Conservation (phyloP, 1,140 invertebrate genomes). For the Drosophila serrata region DNA sequence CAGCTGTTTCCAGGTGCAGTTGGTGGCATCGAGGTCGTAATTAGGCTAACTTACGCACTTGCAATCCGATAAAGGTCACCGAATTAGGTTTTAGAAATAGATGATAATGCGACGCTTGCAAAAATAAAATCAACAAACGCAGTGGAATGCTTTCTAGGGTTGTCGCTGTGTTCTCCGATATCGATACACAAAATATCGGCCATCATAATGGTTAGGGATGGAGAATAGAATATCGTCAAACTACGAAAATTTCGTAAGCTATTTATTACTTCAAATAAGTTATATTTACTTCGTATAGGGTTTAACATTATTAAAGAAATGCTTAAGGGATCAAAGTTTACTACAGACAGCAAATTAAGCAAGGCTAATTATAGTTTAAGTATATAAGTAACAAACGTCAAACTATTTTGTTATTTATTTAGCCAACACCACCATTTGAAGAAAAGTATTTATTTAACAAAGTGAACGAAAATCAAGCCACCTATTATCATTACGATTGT, state of each 20-base stretch:
- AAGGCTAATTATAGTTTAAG: neutral
- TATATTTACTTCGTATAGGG: neutral
- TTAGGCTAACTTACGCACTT: neutral
- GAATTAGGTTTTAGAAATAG: constrained; percentile 9
- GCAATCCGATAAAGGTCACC: constrained; percentile 3
- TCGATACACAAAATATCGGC: neutral
- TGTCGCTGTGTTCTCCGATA: constrained; percentile 27
- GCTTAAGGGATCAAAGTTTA: neutral
- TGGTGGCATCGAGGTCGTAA: neutral
- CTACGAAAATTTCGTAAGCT: neutral
- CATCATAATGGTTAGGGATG: neutral
- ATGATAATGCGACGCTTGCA: constrained; percentile 46
- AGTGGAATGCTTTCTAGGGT: constrained; percentile 45
- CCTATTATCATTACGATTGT: too few relatives aligned
- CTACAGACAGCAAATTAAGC: too few relatives aligned
- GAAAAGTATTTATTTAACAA: neutral
- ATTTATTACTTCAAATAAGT: too few relatives aligned
- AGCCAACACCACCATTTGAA: too few relatives aligned
- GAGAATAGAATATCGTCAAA: neutral
- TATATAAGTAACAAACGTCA: neutral
- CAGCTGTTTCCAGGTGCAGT: constrained; percentile 24
- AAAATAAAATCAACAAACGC: constrained; percentile 39
- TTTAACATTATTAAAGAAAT: neutral
- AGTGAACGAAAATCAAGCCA: too few relatives aligned
- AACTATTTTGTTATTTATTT: neutral